Evolutionary conservation across 1,140 invertebrate genomes (phyloP).

Genomic region (Cryptotermes secundus): DNA sequence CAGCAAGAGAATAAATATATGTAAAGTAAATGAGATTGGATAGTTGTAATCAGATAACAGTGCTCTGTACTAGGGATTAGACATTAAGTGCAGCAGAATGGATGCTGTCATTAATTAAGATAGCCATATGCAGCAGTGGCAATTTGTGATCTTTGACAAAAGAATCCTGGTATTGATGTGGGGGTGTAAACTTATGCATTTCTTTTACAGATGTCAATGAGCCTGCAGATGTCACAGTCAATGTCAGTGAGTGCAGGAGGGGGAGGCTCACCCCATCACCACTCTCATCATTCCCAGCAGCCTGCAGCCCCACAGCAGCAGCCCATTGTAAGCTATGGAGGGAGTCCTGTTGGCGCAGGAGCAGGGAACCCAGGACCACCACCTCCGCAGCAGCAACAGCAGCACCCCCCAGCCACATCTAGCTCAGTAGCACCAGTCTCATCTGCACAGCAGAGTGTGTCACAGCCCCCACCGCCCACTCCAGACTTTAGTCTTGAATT

Average conservation of each 20-base stretch:
- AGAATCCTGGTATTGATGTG: too few species aligned
- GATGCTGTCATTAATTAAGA: too few species aligned
- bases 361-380: conserved; percentile 26
- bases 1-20: too few species aligned
- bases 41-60: too few species aligned
- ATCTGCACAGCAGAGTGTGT: background rate
- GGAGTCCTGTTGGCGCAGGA: conserved; percentile 42
- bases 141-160: too few species aligned
- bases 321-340: conserved; percentile 34
- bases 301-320: conserved; percentile 40
- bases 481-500: conserved; percentile 77
- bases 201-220: conserved; percentile 51
- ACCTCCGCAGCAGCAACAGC: conserved; percentile 21
- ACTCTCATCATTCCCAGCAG: conserved; percentile 30
- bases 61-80: too few species aligned
- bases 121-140: too few species aligned
- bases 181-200: background rate
- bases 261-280: conserved; percentile 42
- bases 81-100: too few species aligned
- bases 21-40: too few species aligned
- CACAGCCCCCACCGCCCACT: conserved; percentile 46
- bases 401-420: conserved; percentile 35
- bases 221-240: conserved; percentile 54
- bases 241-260: conserved; percentile 44
- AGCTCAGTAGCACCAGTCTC: conserved; percentile 38